Evolutionary conservation across 2,888 invertebrate species (phyloP).

Genomic region (Tetheella fluctuosa): DNA sequence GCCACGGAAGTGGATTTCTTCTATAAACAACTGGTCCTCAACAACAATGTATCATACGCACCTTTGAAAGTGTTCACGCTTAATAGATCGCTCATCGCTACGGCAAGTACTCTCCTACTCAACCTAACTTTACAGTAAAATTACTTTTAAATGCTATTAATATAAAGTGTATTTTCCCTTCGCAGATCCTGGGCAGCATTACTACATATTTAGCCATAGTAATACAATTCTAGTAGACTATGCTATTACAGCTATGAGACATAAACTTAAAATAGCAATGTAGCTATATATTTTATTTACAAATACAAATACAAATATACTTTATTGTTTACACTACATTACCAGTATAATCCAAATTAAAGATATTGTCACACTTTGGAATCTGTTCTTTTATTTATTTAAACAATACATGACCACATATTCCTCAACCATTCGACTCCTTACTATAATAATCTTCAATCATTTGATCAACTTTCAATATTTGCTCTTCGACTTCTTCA

Average conservation of each 20-base stretch:
- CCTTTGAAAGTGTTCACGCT: constrained; percentile 71
- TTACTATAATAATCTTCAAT: constrained; percentile 53
- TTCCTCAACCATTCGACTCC: constrained; percentile 16
- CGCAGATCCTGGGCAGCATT: constrained; percentile 48
- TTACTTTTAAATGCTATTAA: neutral
- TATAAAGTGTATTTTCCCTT: constrained; percentile 16
- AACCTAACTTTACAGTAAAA: neutral
- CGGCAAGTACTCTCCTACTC: no score
- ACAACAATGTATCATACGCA: constrained; percentile 61
- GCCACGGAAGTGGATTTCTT: constrained; percentile 67
- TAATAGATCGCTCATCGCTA: constrained; percentile 55
- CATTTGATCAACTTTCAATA: constrained; percentile 45
- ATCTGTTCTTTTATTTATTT: neutral
- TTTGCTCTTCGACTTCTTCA: constrained; percentile 50
- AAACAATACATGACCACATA: neutral
- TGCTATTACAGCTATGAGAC: no score
- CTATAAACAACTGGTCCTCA: constrained; percentile 64
- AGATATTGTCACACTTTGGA: constrained; percentile 6
- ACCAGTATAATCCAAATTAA: no score
- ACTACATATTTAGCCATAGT: constrained; percentile 49
- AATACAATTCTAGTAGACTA: constrained; percentile 35
- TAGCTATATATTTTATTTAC: no score
- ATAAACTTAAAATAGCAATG: no score
- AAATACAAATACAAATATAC: no score
- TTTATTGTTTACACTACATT: no score